Conservation (phyloP, 2,888 invertebrate genomes). For the Hyles lineata region DNA sequence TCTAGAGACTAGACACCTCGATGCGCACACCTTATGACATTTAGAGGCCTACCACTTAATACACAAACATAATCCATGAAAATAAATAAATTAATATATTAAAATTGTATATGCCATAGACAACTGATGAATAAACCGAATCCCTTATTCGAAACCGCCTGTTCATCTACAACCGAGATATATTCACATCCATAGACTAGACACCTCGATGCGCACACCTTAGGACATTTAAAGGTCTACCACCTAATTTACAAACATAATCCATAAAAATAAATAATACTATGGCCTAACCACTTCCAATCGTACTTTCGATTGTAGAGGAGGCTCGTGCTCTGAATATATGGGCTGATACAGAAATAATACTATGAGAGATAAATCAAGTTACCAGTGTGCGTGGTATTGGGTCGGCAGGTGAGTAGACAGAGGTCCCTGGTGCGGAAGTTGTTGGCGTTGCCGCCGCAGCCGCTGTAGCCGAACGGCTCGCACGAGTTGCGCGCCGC, state of each 20-base stretch:
- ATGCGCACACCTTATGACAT: not conserved
- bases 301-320: no score
- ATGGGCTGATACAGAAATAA: no score
- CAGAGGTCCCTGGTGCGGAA: conserved; percentile 91
- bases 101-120: no score
- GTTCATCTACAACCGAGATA: no score
- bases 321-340: no score
- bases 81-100: no score
- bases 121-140: no score
- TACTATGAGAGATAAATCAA: not conserved
- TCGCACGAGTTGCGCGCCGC: conserved; percentile 88
- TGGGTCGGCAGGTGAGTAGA: conserved; percentile 83
- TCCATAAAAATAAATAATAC: not conserved
- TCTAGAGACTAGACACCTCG: not conserved
- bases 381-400: conserved; percentile 49
- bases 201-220: not conserved
- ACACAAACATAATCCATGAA: no score
- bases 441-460: conserved; percentile 95
- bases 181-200: no score
- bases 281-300: no score
- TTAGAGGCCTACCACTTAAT: not conserved
- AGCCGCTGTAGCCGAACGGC: conserved; percentile 94
- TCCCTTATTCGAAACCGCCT: no score
- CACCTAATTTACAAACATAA: not conserved
- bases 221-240: not conserved